Conservation (phyloP, 1,140 invertebrate genomes). For the Drosophila persimilis region DNA sequence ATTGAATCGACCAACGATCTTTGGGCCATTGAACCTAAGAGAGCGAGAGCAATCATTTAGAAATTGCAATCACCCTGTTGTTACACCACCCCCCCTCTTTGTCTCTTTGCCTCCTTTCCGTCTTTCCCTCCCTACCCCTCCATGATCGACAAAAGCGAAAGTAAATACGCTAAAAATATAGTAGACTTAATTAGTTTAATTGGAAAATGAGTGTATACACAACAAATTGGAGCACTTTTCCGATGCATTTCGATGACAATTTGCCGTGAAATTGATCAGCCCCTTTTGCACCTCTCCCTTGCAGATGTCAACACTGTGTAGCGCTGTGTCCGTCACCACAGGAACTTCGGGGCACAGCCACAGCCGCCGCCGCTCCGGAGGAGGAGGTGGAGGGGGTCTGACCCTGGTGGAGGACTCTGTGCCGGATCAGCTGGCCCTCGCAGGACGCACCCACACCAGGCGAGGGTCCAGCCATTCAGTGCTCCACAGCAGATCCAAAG, state of each 20-base stretch:
- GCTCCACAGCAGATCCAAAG: conserved; percentile 35
- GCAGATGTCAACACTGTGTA: conserved; percentile 26
- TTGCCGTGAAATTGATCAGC: no score
- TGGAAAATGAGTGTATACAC: conserved; percentile 31
- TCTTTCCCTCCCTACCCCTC: background rate
- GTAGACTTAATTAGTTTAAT: conserved; percentile 71
- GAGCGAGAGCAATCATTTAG: conserved; percentile 51
- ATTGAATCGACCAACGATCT: background rate
- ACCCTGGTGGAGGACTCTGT: conserved; percentile 44
- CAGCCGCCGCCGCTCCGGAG: conserved; percentile 40
- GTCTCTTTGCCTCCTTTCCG: background rate
- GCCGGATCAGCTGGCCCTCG: conserved; percentile 66
- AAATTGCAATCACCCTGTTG: conserved; percentile 31
- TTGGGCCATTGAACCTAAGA: conserved; percentile 61
- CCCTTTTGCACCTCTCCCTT: background rate
- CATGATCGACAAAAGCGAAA: conserved; percentile 53
- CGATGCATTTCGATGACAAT: no score
- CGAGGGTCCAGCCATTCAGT: conserved; percentile 21
- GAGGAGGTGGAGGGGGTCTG: conserved; percentile 1
- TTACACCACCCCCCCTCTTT: background rate
- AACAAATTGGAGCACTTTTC: no score
- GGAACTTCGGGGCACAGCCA: conserved; percentile 35
- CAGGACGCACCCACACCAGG: conserved; percentile 50
- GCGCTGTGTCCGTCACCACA: conserved; percentile 35
- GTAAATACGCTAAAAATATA: conserved; percentile 56